A percentile compares a stretch with the other conserved stretches of the same genome.
Conservation (phyloP, 2,888 invertebrate genomes). For the Coleophora deauratella region DNA sequence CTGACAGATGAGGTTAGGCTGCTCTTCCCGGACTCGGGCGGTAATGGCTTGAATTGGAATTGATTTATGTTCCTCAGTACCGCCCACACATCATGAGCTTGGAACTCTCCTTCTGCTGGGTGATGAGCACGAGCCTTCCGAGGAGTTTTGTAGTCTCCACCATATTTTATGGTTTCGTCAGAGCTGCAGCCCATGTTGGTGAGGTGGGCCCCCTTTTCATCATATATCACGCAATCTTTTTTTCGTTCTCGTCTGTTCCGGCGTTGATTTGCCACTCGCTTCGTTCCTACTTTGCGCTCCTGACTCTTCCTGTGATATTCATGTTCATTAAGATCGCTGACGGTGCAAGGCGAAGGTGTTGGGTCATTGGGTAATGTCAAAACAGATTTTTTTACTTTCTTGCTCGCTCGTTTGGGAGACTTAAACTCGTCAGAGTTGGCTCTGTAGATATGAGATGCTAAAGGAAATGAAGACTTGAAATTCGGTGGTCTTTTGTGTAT, state of each 20-base stretch:
- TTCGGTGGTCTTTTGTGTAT: constrained; percentile 34
- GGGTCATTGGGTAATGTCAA: constrained; percentile 48
- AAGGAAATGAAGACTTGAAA: constrained; percentile 40
- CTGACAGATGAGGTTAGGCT: neutral
- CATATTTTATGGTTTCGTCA: too few relatives aligned
- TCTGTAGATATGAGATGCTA: constrained; percentile 48
- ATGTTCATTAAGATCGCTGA: constrained; percentile 57
- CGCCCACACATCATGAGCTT: constrained; percentile 51
- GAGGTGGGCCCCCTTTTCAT: too few relatives aligned
- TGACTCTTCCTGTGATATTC: constrained; percentile 37
- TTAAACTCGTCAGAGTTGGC: constrained; percentile 56
- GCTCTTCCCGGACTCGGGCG: constrained; percentile 46
- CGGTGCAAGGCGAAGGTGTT: constrained; percentile 38
- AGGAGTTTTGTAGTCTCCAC: neutral
- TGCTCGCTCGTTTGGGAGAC: constrained; percentile 27
- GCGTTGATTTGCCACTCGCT: constrained; percentile 13
- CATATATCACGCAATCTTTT: neutral
- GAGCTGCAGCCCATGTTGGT: too few relatives aligned
- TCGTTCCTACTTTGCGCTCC: constrained; percentile 36
- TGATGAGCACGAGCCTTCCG: constrained; percentile 15
- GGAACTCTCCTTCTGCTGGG: constrained; percentile 21
- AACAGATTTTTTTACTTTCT: constrained; percentile 52
- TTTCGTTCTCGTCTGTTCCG: neutral
- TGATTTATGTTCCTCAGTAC: constrained; percentile 50
- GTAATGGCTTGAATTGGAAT: constrained; percentile 48